Evolutionary conservation across 2,113 vertebrate species (phyloP).

Genomic region (Vidua macroura): DNA sequence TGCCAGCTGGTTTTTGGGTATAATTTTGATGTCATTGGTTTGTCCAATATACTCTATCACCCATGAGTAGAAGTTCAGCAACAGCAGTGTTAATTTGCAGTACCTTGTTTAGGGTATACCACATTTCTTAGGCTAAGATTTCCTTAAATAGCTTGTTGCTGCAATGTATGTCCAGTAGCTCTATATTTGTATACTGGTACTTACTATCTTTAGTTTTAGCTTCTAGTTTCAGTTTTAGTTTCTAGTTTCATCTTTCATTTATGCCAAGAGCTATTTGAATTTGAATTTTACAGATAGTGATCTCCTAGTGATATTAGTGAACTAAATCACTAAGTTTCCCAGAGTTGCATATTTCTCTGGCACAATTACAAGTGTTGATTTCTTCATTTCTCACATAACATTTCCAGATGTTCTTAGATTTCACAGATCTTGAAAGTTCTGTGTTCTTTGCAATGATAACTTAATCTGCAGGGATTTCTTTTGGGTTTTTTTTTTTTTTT

Average conservation of each 20-base stretch:
- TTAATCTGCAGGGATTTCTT: not conserved
- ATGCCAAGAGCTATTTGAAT: not conserved
- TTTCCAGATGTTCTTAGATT: not conserved
- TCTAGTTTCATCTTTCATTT: not conserved
- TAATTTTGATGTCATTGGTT: not conserved
- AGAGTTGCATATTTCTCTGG: not conserved
- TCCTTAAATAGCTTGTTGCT: not conserved
- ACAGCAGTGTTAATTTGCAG: not conserved
- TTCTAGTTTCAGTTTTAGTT: not conserved
- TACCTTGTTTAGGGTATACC: not conserved
- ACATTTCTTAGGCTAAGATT: not conserved
- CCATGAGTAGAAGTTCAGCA: not conserved
- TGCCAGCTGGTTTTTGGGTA: not conserved
- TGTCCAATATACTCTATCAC: not conserved
- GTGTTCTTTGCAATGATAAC: not conserved
- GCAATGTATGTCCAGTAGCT: not conserved
- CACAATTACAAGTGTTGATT: not conserved
- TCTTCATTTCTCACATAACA: not conserved
- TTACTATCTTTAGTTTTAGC: not conserved
- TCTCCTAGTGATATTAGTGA: not conserved
- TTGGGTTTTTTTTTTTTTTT: fast-evolving
- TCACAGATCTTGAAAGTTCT: not conserved
- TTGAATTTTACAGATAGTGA: not conserved
- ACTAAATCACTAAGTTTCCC: not conserved
- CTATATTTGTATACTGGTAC: not conserved